Evolutionary conservation across 2,113 vertebrate species (phyloP).

Genomic region (Engraulis encrasicolus): DNA sequence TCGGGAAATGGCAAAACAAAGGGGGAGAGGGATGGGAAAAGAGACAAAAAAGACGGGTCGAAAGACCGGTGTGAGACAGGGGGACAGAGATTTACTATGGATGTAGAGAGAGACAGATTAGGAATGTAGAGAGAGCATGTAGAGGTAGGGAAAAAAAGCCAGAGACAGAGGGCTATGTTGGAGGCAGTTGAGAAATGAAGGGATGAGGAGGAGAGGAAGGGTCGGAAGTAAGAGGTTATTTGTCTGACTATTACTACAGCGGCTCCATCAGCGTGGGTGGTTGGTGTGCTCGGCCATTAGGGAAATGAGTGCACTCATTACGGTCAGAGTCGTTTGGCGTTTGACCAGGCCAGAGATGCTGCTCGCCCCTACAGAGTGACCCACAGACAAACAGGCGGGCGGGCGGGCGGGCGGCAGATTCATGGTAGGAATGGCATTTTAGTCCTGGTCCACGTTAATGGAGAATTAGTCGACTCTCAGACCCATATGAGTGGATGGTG

Average conservation of each 20-base stretch:
- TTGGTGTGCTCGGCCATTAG: conserved; percentile 76
- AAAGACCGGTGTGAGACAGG: too few species aligned
- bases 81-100: conserved; percentile 56
- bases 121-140: conserved; percentile 24
- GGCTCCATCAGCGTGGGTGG: conserved; percentile 67
- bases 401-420: not conserved
- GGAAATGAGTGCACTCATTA: conserved; percentile 75
- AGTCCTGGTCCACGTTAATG: not conserved
- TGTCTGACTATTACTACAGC: conserved; percentile 73
- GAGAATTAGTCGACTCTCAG: not conserved
- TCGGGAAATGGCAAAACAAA: too few species aligned
- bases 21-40: too few species aligned
- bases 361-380: not conserved
- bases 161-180: not conserved
- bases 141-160: conserved; percentile 7
- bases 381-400: not conserved
- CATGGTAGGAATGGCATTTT: not conserved
- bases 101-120: conserved; percentile 19
- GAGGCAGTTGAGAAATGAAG: conserved; percentile 61
- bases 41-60: too few species aligned
- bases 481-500: not conserved
- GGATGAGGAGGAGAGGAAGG: not conserved
- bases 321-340: conserved; percentile 27
- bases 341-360: not conserved
- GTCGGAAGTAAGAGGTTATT: conserved; percentile 26